These are phyloP conservation scores for Druon quercuslanigerum DNA, from an alignment of 1,140 invertebrate genomes.

Conservation along the genomic window DNA sequence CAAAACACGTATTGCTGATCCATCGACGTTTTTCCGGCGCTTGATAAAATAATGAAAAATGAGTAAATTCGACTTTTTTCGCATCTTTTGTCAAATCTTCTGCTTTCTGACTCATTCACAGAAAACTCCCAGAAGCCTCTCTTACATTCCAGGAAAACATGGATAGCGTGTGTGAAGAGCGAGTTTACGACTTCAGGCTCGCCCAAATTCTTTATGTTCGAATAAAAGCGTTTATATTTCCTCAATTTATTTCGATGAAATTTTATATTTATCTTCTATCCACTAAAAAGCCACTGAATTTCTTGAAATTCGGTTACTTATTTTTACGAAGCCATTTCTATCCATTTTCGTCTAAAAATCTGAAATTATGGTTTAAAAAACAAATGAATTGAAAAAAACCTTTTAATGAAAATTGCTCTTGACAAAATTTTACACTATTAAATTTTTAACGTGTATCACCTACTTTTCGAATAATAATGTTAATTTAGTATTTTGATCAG, in stretches of 20 bases:
- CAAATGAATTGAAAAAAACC: too few species aligned
- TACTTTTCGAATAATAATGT: too few species aligned
- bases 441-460: too few species aligned
- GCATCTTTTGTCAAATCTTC: slow-evolving; percentile 37
- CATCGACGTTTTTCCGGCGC: slow-evolving; percentile 10
- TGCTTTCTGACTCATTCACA: slow-evolving; percentile 41
- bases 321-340: background rate
- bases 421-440: too few species aligned
- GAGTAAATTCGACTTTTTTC: slow-evolving; percentile 58
- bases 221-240: slow-evolving; percentile 35
- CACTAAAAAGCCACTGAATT: slow-evolving; percentile 6
- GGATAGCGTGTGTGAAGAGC: slow-evolving; percentile 46
- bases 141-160: slow-evolving; percentile 54
- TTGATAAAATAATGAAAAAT: slow-evolving; percentile 60
- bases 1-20: slow-evolving; percentile 42
- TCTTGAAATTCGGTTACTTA: background rate
- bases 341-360: too few species aligned
- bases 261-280: slow-evolving; percentile 3
- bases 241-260: slow-evolving; percentile 17
- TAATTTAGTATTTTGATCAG: too few species aligned
- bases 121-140: slow-evolving; percentile 44
- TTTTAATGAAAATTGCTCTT: too few species aligned
- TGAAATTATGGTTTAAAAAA: too few species aligned
- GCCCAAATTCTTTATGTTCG: slow-evolving; percentile 39
- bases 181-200: slow-evolving; percentile 40